Evolutionary conservation across 2,888 invertebrate species (phyloP).

Genomic region (Cataglyphis cursor): DNA sequence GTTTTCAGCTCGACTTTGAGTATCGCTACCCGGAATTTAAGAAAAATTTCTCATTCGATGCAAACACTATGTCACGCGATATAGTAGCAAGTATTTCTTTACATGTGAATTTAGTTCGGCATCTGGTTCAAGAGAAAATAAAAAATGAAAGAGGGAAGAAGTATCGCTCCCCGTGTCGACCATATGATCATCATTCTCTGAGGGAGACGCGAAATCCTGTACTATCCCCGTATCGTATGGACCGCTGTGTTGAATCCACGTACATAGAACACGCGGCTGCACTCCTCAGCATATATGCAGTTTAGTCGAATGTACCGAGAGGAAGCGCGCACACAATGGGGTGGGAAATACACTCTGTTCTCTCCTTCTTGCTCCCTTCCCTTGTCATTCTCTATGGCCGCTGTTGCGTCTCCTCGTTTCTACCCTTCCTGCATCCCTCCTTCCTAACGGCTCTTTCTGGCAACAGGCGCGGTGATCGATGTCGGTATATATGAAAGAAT

Average conservation of each 20-base stretch:
- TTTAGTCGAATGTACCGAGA: slow-evolving; percentile 54
- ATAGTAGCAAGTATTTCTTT: slow-evolving; percentile 6
- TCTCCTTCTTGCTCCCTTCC: slow-evolving; percentile 19
- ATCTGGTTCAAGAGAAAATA: slow-evolving; percentile 57
- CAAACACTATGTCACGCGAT: slow-evolving; percentile 15
- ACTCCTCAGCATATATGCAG: slow-evolving; percentile 33
- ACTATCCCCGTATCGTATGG: slow-evolving; percentile 37
- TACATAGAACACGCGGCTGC: slow-evolving; percentile 47
- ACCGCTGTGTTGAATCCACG: slow-evolving; percentile 56
- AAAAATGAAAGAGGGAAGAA: slow-evolving; percentile 7
- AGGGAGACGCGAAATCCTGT: slow-evolving; percentile 60
- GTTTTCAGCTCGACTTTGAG: not conserved
- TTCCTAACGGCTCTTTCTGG: slow-evolving; percentile 43
- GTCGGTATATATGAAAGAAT: slow-evolving; percentile 78
- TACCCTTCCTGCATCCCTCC: slow-evolving; percentile 59
- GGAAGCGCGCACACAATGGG: slow-evolving; percentile 53
- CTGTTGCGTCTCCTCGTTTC: slow-evolving; percentile 31
- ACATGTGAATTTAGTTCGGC: slow-evolving; percentile 58
- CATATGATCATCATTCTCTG: slow-evolving; percentile 52
- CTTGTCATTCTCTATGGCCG: slow-evolving; percentile 18
- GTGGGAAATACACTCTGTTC: slow-evolving; percentile 37
- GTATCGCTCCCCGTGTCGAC: slow-evolving; percentile 22
- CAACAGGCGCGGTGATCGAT: slow-evolving; percentile 78
- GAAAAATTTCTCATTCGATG: slow-evolving; percentile 8
- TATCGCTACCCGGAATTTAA: slow-evolving; percentile 1